A percentile compares a stretch with the other conserved stretches of the same genome.
These are phyloP conservation scores for Crotalus horridus DNA, from an alignment of 2,113 vertebrate species.

Conservation along the genomic window DNA sequence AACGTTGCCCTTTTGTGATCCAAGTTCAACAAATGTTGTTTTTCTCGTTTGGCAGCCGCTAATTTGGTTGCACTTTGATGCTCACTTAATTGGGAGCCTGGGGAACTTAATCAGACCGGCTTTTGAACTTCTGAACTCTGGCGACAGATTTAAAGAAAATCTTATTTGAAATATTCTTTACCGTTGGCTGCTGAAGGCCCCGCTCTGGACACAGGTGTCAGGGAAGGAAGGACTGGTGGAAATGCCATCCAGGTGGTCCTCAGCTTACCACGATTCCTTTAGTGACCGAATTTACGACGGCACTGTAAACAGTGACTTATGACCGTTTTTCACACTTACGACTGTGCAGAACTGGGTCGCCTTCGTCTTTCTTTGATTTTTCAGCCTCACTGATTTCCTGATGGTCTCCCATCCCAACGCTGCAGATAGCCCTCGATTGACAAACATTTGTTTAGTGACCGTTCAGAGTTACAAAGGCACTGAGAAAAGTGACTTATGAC, in stretches of 20 bases:
- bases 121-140: background rate
- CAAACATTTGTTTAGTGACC: too few species aligned
- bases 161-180: background rate
- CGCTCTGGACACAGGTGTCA: background rate
- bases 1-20: background rate
- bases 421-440: too few species aligned
- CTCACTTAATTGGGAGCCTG: background rate
- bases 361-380: too few species aligned
- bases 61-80: background rate
- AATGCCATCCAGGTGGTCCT: background rate
- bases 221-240: background rate
- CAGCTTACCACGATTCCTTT: background rate
- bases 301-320: too few species aligned
- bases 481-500: too few species aligned
- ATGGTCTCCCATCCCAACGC: too few species aligned
- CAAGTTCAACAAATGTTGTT: background rate
- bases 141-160: background rate
- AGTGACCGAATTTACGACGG: background rate
- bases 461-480: too few species aligned
- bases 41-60: background rate
- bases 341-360: too few species aligned
- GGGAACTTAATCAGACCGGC: background rate
- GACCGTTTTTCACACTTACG: too few species aligned
- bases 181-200: fast-evolving
- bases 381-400: too few species aligned